Percentiles rank a stretch among this genome's conserved stretches.
Conservation (phyloP, 1,140 invertebrate genomes). For the Drosophila sturtevanti region DNA sequence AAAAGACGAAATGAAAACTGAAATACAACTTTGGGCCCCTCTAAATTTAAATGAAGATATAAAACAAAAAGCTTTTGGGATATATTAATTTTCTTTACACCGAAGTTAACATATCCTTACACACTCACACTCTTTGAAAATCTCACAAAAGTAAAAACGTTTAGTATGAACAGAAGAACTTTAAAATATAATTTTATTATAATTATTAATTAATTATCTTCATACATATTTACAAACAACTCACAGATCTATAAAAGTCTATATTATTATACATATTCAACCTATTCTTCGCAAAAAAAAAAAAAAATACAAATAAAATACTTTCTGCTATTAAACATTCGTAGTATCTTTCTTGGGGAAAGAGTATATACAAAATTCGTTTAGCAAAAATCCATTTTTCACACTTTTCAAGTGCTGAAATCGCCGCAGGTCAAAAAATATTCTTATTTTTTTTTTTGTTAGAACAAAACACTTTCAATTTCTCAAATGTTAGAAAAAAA, state of each 20-base stretch:
- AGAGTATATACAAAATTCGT: conserved; percentile 18
- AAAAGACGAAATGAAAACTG: background rate
- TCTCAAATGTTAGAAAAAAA: conserved; percentile 16
- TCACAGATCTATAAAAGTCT: too few relatives aligned
- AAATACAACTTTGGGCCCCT: background rate
- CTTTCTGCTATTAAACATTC: background rate
- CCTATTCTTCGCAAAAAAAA: too few relatives aligned
- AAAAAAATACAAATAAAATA: too few relatives aligned
- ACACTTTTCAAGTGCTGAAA: conserved; percentile 12
- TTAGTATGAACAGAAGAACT: too few relatives aligned
- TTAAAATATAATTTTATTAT: too few relatives aligned
- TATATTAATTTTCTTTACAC: background rate
- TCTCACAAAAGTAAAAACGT: too few relatives aligned
- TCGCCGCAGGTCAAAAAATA: conserved; percentile 4
- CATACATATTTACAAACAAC: too few relatives aligned
- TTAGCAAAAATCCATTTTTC: conserved; percentile 15
- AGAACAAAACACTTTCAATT: conserved; percentile 19
- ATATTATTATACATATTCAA: too few relatives aligned
- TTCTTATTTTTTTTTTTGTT: background rate
- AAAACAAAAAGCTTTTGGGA: background rate
- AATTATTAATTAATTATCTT: too few relatives aligned
- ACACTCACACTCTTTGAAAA: too few relatives aligned
- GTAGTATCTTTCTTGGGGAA: background rate
- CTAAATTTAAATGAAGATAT: background rate
- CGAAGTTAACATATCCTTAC: background rate